Conservation (phyloP, 2,113 vertebrate species). For the Tursiops truncatus region DNA sequence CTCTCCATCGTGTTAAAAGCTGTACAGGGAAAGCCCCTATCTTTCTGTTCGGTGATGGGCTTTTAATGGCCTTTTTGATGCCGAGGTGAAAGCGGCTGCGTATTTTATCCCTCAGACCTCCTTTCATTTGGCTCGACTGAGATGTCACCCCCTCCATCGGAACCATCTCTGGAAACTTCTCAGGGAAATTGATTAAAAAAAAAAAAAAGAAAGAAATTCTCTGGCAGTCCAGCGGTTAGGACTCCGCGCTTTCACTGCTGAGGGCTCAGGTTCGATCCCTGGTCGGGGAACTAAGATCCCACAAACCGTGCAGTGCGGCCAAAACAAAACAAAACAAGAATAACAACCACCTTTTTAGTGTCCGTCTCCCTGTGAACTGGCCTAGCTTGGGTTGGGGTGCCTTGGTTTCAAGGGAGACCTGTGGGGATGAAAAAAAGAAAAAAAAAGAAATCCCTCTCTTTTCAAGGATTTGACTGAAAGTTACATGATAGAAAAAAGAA, state of each 20-base stretch:
- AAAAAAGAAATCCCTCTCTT: background rate
- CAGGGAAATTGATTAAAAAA: background rate
- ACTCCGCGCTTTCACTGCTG: background rate
- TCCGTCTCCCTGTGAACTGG: background rate
- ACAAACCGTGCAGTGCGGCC: background rate
- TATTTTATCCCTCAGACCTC: accelerated
- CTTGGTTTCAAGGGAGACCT: background rate
- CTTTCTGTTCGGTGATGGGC: background rate
- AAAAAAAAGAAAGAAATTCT: background rate
- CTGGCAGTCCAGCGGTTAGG: background rate
- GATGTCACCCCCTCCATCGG: background rate
- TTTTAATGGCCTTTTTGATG: background rate
- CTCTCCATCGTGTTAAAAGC: background rate
- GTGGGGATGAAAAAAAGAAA: too few relatives aligned
- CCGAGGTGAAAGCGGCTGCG: accelerated
- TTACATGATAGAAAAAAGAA: background rate
- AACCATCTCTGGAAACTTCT: background rate
- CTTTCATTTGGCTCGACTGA: background rate
- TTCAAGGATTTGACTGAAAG: background rate
- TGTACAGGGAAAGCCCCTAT: accelerated
- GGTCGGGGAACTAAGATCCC: background rate
- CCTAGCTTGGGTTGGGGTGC: background rate
- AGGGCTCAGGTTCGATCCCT: background rate
- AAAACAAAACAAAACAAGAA: background rate
- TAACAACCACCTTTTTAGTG: background rate